These are phyloP conservation scores for Semotilus atromaculatus DNA, from an alignment of 2,797 vertebrate species.

Conservation along the genomic window DNA sequence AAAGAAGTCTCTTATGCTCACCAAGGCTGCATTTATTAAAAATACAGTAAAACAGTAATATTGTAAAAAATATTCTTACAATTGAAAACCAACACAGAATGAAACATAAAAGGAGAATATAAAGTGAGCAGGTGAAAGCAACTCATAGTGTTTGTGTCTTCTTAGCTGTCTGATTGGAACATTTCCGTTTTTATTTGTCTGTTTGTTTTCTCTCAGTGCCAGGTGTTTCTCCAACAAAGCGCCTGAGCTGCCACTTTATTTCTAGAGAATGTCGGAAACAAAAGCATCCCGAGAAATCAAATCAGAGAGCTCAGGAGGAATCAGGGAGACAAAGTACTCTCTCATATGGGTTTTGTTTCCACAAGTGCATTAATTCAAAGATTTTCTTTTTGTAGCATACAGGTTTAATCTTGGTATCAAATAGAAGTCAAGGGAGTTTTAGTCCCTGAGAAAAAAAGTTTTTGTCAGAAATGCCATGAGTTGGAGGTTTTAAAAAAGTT, in stretches of 20 bases:
- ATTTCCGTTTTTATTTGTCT: neutral
- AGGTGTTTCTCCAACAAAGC: conserved; percentile 42
- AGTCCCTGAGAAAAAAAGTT: neutral
- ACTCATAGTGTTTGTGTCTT: neutral
- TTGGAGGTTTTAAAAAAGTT: neutral
- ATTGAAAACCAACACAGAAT: neutral
- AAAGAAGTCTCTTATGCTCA: neutral
- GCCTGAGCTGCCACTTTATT: conserved; percentile 35
- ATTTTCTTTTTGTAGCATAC: neutral
- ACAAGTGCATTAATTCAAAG: neutral
- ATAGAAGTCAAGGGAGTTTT: conserved; percentile 4
- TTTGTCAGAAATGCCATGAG: neutral
- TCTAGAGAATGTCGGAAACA: conserved; percentile 9
- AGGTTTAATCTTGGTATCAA: conserved; percentile 3
- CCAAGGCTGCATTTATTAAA: neutral
- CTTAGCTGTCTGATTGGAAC: neutral
- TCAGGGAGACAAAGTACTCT: neutral
- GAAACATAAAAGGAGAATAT: neutral
- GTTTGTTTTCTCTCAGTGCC: conserved; percentile 14
- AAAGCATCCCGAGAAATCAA: conserved; percentile 35
- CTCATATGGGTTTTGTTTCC: neutral
- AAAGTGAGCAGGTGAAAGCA: neutral
- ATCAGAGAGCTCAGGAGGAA: conserved; percentile 19
- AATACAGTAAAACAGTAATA: neutral
- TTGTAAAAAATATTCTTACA: neutral